Percentiles rank a stretch among this genome's conserved stretches.
Conservation (phyloP, 2,797 vertebrate species). For the Myioborus miniatus region DNA sequence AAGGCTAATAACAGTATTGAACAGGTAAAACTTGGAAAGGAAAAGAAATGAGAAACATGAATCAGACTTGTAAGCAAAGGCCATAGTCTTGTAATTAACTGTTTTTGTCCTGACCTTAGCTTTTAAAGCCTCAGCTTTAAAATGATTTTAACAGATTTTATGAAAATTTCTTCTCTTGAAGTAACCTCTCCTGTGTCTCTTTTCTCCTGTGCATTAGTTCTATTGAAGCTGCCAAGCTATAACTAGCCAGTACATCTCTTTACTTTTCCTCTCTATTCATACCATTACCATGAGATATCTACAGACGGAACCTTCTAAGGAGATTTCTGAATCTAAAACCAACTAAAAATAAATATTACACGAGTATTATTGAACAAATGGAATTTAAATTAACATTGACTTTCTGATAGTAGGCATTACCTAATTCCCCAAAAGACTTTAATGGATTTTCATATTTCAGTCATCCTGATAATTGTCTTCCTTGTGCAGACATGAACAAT, state of each 20-base stretch:
- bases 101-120: not conserved
- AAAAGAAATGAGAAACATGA: not conserved
- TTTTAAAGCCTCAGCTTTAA: not conserved
- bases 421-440: not conserved
- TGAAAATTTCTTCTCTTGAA: not conserved
- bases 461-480: not conserved
- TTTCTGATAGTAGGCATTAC: not conserved
- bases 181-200: constrained; percentile 26
- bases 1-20: not conserved
- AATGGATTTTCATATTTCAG: not conserved
- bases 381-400: constrained; percentile 40
- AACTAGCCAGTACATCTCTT: constrained; percentile 10
- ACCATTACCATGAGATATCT: not conserved
- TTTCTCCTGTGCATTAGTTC: constrained; percentile 15
- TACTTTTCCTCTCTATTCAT: not conserved
- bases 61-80: not conserved
- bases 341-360: constrained; percentile 13
- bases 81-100: not conserved
- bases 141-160: constrained; percentile 18
- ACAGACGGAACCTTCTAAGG: not conserved
- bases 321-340: not conserved
- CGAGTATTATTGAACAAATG: constrained; percentile 17
- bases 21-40: not conserved
- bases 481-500: not conserved
- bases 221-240: not conserved